Evolutionary conservation across 2,888 invertebrate genomes (phyloP).

Genomic region (Andrena chrysosceles): DNA sequence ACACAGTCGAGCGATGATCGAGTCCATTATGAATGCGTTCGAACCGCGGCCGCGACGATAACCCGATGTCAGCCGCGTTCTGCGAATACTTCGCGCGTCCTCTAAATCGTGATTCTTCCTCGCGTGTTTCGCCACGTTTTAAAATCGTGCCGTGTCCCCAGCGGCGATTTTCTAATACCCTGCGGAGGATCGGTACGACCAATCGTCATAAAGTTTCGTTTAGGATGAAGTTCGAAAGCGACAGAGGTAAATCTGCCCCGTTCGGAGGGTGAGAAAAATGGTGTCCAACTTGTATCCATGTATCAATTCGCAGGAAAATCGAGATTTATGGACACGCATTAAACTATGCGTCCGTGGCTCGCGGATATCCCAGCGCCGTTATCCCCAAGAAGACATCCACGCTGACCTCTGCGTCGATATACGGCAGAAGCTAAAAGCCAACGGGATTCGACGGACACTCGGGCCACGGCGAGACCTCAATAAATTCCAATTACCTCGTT

Average conservation of each 20-base stretch:
- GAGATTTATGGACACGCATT: constrained; percentile 1
- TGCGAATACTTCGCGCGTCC: constrained; percentile 37
- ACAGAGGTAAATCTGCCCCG: neutral
- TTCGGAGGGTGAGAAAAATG: neutral
- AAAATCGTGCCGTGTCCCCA: neutral
- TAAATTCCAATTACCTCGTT: constrained; percentile 66
- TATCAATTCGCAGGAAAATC: neutral
- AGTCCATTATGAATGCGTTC: constrained; percentile 67
- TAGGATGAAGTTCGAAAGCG: neutral
- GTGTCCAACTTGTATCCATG: constrained; percentile 3
- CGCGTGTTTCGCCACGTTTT: constrained; percentile 18
- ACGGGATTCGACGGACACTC: constrained; percentile 19
- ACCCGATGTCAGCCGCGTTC: constrained; percentile 32
- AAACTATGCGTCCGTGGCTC: neutral
- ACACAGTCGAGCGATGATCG: constrained; percentile 65
- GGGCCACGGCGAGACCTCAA: constrained; percentile 30
- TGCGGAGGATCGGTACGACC: neutral
- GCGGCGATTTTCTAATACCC: neutral
- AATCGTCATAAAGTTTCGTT: neutral
- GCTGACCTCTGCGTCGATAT: neutral
- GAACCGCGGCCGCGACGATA: constrained; percentile 54
- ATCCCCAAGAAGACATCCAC: constrained; percentile 8
- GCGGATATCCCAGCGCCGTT: neutral
- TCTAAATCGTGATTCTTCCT: constrained; percentile 12
- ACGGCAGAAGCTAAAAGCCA: constrained; percentile 33